Conservation (phyloP, 2,797 vertebrate species). For the Ctenopoma multispine region DNA sequence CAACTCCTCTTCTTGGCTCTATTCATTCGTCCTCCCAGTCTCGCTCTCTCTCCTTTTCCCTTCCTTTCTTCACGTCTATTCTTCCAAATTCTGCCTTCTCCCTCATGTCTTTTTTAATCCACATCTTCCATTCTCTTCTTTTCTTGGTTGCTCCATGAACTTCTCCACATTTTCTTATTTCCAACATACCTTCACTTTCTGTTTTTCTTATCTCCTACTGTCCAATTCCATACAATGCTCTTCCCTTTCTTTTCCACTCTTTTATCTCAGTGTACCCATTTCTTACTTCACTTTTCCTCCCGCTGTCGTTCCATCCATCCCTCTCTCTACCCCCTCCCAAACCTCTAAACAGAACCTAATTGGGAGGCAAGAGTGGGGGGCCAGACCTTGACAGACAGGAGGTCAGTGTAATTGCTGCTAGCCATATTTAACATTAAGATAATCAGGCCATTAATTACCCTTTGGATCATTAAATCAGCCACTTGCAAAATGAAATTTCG, state of each 20-base stretch:
- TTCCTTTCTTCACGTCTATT: not conserved
- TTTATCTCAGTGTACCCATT: not conserved
- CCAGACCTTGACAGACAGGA: slow-evolving; percentile 99
- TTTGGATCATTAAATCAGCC: slow-evolving; percentile 99
- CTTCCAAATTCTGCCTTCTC: not conserved
- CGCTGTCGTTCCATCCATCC: not conserved
- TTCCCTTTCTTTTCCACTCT: slow-evolving; percentile 1
- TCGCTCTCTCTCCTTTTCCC: not conserved
- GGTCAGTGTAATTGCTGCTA: slow-evolving; percentile 99
- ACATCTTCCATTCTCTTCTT: not conserved
- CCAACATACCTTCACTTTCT: not conserved
- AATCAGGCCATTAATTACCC: slow-evolving; percentile 99
- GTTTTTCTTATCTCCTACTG: not conserved
- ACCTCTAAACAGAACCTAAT: slow-evolving; percentile 90
- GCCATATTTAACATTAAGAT: slow-evolving; percentile 99
- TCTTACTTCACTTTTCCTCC: slow-evolving; percentile 5
- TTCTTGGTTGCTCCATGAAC: not conserved
- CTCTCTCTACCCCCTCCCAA: slow-evolving; percentile 45
- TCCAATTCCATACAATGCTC: not conserved
- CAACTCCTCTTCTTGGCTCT: not conserved
- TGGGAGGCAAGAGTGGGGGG: slow-evolving; percentile 89
- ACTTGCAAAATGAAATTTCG: slow-evolving; percentile 99
- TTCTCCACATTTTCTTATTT: not conserved
- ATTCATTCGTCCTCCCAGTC: not conserved
- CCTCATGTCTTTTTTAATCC: not conserved